These are phyloP conservation scores for Alfaro cultratus DNA, from an alignment of 2,797 vertebrate species.

Conservation along the genomic window DNA sequence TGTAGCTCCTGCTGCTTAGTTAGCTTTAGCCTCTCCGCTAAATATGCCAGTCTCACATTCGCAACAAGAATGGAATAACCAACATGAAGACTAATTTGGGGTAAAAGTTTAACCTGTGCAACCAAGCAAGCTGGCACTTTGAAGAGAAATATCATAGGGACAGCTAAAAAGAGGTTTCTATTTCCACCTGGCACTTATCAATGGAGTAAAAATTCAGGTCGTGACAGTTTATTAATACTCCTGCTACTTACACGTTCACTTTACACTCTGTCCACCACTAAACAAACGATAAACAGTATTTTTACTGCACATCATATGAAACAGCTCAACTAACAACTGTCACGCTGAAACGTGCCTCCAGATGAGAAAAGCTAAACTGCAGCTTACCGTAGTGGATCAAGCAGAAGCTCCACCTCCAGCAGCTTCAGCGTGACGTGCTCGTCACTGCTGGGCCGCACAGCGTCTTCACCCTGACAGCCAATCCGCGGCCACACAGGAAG, in stretches of 20 bases:
- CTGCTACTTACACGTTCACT: conserved; percentile 22
- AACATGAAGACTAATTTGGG: neutral
- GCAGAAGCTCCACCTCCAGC: conserved; percentile 43
- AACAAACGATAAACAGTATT: neutral
- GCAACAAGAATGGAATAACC: neutral
- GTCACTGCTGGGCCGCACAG: conserved; percentile 29
- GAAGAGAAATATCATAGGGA: neutral
- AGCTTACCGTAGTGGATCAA: conserved; percentile 60
- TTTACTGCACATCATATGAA: neutral
- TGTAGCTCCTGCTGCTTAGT: neutral
- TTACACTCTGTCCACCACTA: neutral
- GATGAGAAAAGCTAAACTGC: neutral
- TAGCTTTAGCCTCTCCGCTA: neutral
- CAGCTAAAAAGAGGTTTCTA: neutral
- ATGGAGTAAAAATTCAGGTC: neutral
- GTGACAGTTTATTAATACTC: neutral
- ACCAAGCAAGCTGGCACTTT: neutral
- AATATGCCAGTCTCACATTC: neutral
- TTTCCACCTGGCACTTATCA: neutral
- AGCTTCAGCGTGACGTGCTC: neutral
- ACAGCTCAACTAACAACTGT: neutral
- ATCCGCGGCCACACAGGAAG: conserved; percentile 60
- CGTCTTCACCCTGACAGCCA: conserved; percentile 48
- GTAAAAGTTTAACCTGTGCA: neutral
- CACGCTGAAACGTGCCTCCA: neutral